Conservation (phyloP, 2,888 invertebrate genomes). For the Andrena minutula region DNA sequence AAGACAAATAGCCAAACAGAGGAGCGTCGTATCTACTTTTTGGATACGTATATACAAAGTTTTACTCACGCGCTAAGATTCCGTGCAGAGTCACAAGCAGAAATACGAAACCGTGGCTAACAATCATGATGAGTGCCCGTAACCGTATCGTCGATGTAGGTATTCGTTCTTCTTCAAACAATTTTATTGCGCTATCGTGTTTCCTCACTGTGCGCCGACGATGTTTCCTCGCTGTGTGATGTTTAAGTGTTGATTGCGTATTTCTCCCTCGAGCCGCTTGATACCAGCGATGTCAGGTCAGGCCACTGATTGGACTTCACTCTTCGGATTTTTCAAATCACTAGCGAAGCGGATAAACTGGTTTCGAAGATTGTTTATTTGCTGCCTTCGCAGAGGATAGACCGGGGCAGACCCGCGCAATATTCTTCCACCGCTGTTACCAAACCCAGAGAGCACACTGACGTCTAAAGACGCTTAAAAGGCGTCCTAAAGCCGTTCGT, state of each 20-base stretch:
- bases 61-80: constrained; percentile 50
- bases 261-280: too few species aligned
- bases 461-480: too few species aligned
- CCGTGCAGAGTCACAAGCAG: constrained; percentile 20
- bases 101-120: constrained; percentile 1
- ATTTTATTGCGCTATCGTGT: background rate
- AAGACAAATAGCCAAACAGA: constrained; percentile 1
- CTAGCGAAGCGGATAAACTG: constrained; percentile 40
- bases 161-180: background rate
- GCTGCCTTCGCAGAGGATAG: too few species aligned
- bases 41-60: background rate
- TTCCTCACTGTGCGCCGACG: background rate
- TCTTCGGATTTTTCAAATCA: constrained; percentile 39
- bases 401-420: too few species aligned
- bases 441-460: too few species aligned
- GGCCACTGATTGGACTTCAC: background rate
- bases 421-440: too few species aligned
- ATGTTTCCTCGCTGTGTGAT: background rate
- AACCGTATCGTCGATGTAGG: background rate
- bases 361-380: constrained; percentile 47
- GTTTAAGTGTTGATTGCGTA: background rate
- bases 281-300: background rate
- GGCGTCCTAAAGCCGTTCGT: too few species aligned
- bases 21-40: background rate
- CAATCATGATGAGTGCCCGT: constrained; percentile 26